A percentile compares a stretch with the other conserved stretches of the same genome.
Evolutionary conservation across 2,888 invertebrate genomes (phyloP).

Genomic region (Ophioninae sp.): DNA sequence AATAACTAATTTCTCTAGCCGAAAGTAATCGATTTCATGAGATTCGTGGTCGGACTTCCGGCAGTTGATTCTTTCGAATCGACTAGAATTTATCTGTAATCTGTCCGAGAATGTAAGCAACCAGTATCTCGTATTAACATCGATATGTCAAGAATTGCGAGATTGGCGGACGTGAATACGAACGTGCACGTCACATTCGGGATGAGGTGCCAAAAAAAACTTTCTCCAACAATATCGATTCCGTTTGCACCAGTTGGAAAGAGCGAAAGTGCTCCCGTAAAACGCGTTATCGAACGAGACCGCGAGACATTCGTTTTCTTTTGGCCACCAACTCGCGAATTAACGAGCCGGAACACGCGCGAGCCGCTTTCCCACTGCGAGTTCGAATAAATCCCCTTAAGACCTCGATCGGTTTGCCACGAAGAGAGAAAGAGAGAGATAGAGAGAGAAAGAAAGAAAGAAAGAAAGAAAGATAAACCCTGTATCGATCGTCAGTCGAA

Average conservation of each 20-base stretch:
- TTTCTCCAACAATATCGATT: slow-evolving; percentile 65
- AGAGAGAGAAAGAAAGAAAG: background rate
- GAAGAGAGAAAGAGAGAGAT: background rate
- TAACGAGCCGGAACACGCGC: slow-evolving; percentile 60
- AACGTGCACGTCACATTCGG: background rate
- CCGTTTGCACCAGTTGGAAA: slow-evolving; percentile 54
- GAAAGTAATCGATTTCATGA: background rate
- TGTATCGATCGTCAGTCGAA: slow-evolving; percentile 1
- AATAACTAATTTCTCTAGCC: background rate
- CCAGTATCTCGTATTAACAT: background rate
- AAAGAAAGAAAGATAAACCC: slow-evolving; percentile 20
- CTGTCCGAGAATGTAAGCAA: background rate
- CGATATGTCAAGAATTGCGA: background rate
- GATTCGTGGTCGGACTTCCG: background rate
- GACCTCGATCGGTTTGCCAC: background rate
- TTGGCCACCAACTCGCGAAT: slow-evolving; percentile 50
- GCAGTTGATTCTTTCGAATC: background rate
- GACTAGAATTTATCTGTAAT: background rate
- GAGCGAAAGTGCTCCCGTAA: slow-evolving; percentile 59
- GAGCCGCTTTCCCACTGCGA: slow-evolving; percentile 40
- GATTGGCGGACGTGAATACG: background rate
- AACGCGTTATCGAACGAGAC: slow-evolving; percentile 60
- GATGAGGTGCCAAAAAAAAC: slow-evolving; percentile 56
- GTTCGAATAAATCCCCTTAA: background rate
- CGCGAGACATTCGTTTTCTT: slow-evolving; percentile 56